Conservation (phyloP, 2,797 vertebrate genomes). For the Sebastes alutus region DNA sequence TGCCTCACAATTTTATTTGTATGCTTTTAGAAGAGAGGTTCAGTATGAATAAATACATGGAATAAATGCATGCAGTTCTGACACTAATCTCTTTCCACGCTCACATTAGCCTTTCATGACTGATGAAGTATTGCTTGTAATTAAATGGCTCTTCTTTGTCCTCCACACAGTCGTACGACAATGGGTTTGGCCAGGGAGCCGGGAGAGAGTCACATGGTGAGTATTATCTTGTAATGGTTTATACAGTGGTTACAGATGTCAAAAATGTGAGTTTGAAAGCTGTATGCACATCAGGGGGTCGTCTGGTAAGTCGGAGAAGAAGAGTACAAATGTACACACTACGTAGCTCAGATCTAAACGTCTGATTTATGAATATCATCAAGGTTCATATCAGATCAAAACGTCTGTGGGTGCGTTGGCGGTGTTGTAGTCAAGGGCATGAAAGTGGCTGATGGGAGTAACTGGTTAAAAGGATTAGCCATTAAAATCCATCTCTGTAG, state of each 20-base stretch:
- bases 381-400: conserved; percentile 14
- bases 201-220: conserved; percentile 98
- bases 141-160: conserved; percentile 25
- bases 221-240: conserved; percentile 48
- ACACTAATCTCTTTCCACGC: not conserved
- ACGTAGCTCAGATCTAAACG: not conserved
- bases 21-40: not conserved
- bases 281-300: not conserved
- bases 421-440: conserved; percentile 1
- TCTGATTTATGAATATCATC: not conserved
- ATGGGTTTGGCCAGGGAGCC: conserved; percentile 94
- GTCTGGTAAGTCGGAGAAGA: not conserved
- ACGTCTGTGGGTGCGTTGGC: not conserved
- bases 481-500: conserved; percentile 52
- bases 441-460: conserved; percentile 53
- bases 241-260: not conserved
- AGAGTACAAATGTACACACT: not conserved
- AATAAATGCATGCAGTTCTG: not conserved
- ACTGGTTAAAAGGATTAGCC: conserved; percentile 73
- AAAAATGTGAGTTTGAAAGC: not conserved
- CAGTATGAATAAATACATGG: not conserved
- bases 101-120: not conserved
- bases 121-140: not conserved
- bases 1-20: not conserved
- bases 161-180: conserved; percentile 92